Conservation (phyloP, 1,140 invertebrate species). For the Sitodiplosis mosellana region DNA sequence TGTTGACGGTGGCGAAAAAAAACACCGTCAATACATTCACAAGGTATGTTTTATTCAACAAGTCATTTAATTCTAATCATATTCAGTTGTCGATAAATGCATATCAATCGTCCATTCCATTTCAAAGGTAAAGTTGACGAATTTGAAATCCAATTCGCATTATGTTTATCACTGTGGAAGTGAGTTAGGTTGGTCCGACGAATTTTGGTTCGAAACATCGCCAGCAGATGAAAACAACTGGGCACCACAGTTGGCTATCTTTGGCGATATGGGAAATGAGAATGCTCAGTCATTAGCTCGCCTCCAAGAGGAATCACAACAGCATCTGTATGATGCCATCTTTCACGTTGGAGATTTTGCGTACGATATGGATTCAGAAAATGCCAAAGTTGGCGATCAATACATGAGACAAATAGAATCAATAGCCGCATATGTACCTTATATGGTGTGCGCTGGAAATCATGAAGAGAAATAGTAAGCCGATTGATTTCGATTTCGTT, state of each 20-base stretch:
- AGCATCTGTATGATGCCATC: constrained; percentile 66
- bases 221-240: constrained; percentile 42
- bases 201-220: constrained; percentile 55
- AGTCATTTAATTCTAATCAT: not conserved
- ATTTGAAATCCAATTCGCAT: constrained; percentile 34
- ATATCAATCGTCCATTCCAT: not conserved
- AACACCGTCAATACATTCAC: constrained; percentile 65
- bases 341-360: constrained; percentile 93
- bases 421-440: constrained; percentile 71
- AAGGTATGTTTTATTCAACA: constrained; percentile 30
- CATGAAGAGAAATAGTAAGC: constrained; percentile 74
- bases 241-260: constrained; percentile 60
- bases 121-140: constrained; percentile 31
- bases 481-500: constrained; percentile 2
- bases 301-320: constrained; percentile 64
- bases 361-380: constrained; percentile 76
- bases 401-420: constrained; percentile 84
- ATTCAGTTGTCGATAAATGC: not conserved
- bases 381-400: constrained; percentile 66
- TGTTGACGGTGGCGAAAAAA: constrained; percentile 51
- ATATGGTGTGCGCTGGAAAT: constrained; percentile 86
- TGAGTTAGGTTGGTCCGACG: constrained; percentile 53
- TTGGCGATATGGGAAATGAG: constrained; percentile 81
- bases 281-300: constrained; percentile 67
- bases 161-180: constrained; percentile 77